Base-by-base conservation (phyloP, 2,888 invertebrate genomes). In the Agrochola macilenta region DNA sequence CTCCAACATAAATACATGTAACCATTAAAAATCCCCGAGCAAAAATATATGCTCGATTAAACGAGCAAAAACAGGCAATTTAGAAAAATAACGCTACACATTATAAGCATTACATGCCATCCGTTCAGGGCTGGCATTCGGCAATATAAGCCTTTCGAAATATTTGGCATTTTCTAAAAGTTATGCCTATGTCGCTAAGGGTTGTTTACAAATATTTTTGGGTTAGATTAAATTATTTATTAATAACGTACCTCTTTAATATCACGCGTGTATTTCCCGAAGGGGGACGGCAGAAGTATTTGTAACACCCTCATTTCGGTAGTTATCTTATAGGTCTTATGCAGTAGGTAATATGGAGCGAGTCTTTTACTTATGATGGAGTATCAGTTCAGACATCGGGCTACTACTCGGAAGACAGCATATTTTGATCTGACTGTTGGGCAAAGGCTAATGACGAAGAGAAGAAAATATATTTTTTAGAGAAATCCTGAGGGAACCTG, bases 81-180 rank as follows among this genome's bases (percentile, higher is more conserved):
- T 86, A 84, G 84, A 79, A 83, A 75, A 86, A 84, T 73, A 86
- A 82, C 74, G 82, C 35, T 66, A 69, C 69, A 78, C 83, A 72
- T 83, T 77, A 85, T 74, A 73, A 57, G 54, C 58, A 57, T 70
- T 58, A 72, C 74, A 79, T 68, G 46, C 71, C 75, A 60, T 4
- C 79, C 84, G 58, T 5, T 65, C 49, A 86, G 74, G 86, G 78
- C 26, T 78, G 83, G 86, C 69, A 78, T 83, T 70, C 58, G 58
- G 35, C 70, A 83, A 69, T 79, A 86, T 63, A 68, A 86, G 74
- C 71, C 86, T 78, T 69, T 57, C 11, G 39, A 57, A 86, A 84
- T 86, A 86, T 84, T 84, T 86, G 61, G 39, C 52, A 84, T 84
- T 83, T 83, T 70, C 39, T 78, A 78, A 73, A 86, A 78, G 86